These are phyloP conservation scores for Smittia aterrima DNA, from an alignment of 2,888 invertebrate genomes.

Conservation along the genomic window DNA sequence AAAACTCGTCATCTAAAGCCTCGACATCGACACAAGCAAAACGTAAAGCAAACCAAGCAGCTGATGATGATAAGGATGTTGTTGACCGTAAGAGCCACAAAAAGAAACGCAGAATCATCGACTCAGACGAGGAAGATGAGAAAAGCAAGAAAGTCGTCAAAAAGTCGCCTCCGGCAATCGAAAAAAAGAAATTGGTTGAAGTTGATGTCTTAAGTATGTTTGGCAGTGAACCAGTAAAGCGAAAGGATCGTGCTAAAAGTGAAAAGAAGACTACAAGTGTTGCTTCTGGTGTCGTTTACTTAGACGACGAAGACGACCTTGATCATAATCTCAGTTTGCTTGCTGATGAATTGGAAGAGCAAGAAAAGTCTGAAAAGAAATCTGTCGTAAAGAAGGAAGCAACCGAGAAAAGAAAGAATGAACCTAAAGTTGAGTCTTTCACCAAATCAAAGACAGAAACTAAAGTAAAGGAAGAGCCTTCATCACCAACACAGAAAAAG, in stretches of 20 bases:
- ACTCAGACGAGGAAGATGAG: constrained; percentile 56
- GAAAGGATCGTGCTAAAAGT: constrained; percentile 56
- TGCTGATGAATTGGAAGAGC: neutral
- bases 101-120: constrained; percentile 50
- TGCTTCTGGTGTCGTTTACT: neutral
- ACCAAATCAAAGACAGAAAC: neutral
- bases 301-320: neutral
- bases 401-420: constrained; percentile 48
- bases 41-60: no score
- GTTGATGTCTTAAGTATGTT: constrained; percentile 60
- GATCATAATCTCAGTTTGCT: neutral
- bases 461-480: neutral
- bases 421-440: constrained; percentile 18
- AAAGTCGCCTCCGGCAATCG: constrained; percentile 41
- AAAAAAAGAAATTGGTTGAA: neutral
- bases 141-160: constrained; percentile 50
- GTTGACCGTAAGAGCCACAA: neutral
- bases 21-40: neutral
- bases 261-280: constrained; percentile 45
- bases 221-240: constrained; percentile 61
- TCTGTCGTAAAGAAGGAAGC: neutral
- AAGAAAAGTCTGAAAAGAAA: neutral
- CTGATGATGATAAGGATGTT: constrained; percentile 8
- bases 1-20: neutral
- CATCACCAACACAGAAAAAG: neutral